Conservation (phyloP, 2,113 vertebrate genomes). For the Prunella fulvescens region DNA sequence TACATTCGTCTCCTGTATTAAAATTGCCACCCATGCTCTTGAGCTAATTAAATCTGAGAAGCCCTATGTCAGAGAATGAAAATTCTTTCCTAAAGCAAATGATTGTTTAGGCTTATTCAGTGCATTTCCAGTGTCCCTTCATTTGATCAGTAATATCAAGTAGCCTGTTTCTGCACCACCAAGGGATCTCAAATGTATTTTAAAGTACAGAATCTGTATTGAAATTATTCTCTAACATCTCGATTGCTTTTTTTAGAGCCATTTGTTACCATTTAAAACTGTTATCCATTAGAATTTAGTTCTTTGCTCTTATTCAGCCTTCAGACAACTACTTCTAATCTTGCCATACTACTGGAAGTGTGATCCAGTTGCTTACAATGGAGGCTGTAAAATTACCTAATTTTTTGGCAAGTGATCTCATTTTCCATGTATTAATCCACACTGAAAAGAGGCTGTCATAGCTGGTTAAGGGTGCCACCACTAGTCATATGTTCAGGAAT, state of each 20-base stretch:
- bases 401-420: not conserved
- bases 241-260: not conserved
- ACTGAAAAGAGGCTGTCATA: not conserved
- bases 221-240: not conserved
- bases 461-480: not conserved
- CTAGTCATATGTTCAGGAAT: not conserved
- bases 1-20: fast-evolving
- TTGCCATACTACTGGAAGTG: not conserved
- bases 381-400: not conserved
- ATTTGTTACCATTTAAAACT: not conserved
- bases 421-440: not conserved
- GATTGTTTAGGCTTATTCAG: not conserved
- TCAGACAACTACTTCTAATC: not conserved
- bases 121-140: not conserved
- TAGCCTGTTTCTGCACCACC: not conserved
- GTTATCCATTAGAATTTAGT: not conserved
- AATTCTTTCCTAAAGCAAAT: not conserved
- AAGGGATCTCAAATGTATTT: not conserved
- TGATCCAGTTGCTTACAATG: not conserved
- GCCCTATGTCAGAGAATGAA: not conserved
- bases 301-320: not conserved
- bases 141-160: not conserved
- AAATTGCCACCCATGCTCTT: not conserved
- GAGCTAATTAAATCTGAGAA: not conserved
- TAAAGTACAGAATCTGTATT: not conserved